phyloP scores from a whole-genome alignment of 1,140 invertebrate species.

The Ceratina japonica region DNA sequence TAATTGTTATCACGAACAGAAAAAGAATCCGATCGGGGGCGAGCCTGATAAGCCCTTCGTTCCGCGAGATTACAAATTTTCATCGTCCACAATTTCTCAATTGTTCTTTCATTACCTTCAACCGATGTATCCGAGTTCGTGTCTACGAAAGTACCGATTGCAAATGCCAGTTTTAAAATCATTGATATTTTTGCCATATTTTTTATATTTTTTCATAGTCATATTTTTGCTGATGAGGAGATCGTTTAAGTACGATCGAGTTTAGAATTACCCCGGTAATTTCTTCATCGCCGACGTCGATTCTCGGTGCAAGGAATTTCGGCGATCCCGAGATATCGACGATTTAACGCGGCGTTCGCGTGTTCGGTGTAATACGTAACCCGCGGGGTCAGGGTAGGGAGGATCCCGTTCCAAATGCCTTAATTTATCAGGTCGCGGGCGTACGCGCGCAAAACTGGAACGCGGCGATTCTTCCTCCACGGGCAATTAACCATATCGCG shows the following conservation, averaged over 20 bases:
- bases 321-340: not conserved
- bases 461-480: conserved; percentile 5
- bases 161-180: too few species aligned
- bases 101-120: not conserved
- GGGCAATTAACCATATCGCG: conserved; percentile 1
- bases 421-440: conserved; percentile 13
- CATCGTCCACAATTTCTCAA: not conserved
- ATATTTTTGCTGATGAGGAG: too few species aligned
- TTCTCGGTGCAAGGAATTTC: not conserved
- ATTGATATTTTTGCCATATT: too few species aligned
- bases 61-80: not conserved
- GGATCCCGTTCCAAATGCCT: conserved; percentile 30
- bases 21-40: conserved; percentile 44
- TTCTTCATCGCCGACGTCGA: not conserved
- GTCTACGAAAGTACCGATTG: too few species aligned
- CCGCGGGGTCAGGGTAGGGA: not conserved
- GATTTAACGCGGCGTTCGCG: conserved; percentile 14
- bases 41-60: conserved; percentile 34
- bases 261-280: too few species aligned
- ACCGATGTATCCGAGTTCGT: too few species aligned
- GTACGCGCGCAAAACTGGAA: conserved; percentile 2
- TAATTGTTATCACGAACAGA: conserved; percentile 55
- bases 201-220: too few species aligned
- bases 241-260: too few species aligned
- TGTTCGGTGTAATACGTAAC: not conserved